These are phyloP conservation scores for Gasterosteus aculeatus DNA, from an alignment of 2,113 vertebrate genomes.

Conservation along the genomic window DNA sequence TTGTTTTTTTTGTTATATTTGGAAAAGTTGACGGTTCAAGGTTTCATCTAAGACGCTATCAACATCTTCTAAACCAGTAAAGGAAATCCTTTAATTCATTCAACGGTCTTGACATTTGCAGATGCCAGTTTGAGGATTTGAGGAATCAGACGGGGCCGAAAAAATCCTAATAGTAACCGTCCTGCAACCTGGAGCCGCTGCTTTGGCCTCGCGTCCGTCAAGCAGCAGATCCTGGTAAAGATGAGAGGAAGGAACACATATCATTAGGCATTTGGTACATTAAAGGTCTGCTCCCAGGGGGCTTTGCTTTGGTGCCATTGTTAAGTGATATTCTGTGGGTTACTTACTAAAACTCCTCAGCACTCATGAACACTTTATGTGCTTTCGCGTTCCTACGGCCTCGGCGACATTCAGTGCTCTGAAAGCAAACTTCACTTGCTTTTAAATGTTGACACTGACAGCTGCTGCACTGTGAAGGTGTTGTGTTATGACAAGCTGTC, in stretches of 20 bases:
- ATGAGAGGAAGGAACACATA: background rate
- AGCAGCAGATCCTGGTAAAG: slow-evolving; percentile 83
- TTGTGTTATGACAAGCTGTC: slow-evolving; percentile 47
- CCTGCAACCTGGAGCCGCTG: slow-evolving; percentile 89
- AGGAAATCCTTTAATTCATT: background rate
- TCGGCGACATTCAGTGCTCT: background rate
- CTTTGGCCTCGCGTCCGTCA: slow-evolving; percentile 83
- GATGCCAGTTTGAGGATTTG: background rate
- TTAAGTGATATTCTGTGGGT: slow-evolving; percentile 92
- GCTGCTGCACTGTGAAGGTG: slow-evolving; percentile 32
- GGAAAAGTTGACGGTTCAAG: background rate
- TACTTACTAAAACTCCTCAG: slow-evolving; percentile 77
- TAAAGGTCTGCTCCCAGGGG: background rate
- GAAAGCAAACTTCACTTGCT: background rate
- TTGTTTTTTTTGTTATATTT: background rate
- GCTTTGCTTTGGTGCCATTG: background rate
- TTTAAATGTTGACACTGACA: slow-evolving; percentile 14
- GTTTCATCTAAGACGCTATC: background rate
- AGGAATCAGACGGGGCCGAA: background rate
- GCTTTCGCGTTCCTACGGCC: background rate
- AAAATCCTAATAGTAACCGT: slow-evolving; percentile 82
- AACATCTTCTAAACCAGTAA: background rate
- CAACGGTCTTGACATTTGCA: background rate
- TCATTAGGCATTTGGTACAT: background rate
- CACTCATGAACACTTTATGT: slow-evolving; percentile 8